These are phyloP conservation scores for Oophaga pumilio DNA, from an alignment of 2,113 vertebrate genomes.

Conservation along the genomic window DNA sequence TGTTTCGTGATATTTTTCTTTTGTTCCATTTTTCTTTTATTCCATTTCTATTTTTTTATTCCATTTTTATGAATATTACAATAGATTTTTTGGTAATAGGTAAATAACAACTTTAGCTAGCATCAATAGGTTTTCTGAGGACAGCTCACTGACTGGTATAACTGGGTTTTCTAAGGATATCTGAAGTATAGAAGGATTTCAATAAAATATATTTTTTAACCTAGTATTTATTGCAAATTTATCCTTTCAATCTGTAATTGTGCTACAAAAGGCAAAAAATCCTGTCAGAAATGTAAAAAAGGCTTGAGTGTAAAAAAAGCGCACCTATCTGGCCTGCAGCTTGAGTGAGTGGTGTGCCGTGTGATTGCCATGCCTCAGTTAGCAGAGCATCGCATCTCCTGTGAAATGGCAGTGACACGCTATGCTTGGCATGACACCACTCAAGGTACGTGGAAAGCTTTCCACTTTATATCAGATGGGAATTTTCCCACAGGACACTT, in stretches of 20 bases:
- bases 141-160: neutral
- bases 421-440: constrained; percentile 54
- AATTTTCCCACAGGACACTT: constrained; percentile 41
- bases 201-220: neutral
- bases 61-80: neutral
- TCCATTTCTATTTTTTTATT: neutral
- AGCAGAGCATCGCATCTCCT: constrained; percentile 53
- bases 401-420: constrained; percentile 56
- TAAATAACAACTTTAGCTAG: no score
- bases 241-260: neutral
- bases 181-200: neutral
- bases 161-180: neutral
- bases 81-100: neutral
- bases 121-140: no score
- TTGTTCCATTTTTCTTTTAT: no score
- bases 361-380: constrained; percentile 41
- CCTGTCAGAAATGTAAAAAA: neutral
- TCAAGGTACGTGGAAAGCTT: constrained; percentile 43
- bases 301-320: constrained; percentile 1
- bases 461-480: constrained; percentile 44
- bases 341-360: constrained; percentile 25
- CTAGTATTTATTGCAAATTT: neutral
- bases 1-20: no score
- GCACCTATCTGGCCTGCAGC: neutral
- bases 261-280: neutral